phyloP scores from a whole-genome alignment of 2,797 vertebrate species.

The Sebastes paucispinis region DNA sequence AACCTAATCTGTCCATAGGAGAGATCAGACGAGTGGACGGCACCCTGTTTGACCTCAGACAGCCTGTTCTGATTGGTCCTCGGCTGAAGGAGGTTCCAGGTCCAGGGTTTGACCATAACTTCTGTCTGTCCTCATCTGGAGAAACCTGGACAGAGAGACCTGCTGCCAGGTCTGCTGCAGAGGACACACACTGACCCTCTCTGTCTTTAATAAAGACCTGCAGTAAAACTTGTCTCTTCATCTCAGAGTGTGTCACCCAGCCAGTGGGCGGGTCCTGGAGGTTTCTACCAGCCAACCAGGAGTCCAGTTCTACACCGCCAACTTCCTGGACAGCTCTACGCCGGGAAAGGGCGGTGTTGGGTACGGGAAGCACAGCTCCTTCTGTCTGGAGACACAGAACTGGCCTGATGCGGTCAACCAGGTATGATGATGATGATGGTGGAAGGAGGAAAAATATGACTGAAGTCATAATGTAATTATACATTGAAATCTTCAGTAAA shows the following conservation, averaged over 20 bases:
- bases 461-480: not conserved
- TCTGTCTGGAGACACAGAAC: conserved; percentile 96
- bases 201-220: not conserved
- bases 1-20: conserved; percentile 73
- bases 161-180: conserved; percentile 59
- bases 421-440: conserved; percentile 75
- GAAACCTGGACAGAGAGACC: conserved; percentile 64
- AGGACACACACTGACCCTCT: not conserved
- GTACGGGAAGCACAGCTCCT: conserved; percentile 89
- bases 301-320: conserved; percentile 94
- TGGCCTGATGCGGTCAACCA: conserved; percentile 95
- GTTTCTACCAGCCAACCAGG: conserved; percentile 92
- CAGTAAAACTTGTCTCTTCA: not conserved
- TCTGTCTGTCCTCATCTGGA: conserved; percentile 83
- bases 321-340: conserved; percentile 91
- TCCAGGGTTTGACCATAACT: conserved; percentile 94
- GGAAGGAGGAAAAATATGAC: not conserved
- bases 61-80: conserved; percentile 83
- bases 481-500: not conserved
- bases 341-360: conserved; percentile 83
- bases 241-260: conserved; percentile 84
- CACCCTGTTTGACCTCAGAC: conserved; percentile 88
- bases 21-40: conserved; percentile 85
- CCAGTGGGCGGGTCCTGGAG: conserved; percentile 87
- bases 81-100: conserved; percentile 82